phyloP scores from a whole-genome alignment of 2,888 invertebrate species.

The Lepidonotus clava region DNA sequence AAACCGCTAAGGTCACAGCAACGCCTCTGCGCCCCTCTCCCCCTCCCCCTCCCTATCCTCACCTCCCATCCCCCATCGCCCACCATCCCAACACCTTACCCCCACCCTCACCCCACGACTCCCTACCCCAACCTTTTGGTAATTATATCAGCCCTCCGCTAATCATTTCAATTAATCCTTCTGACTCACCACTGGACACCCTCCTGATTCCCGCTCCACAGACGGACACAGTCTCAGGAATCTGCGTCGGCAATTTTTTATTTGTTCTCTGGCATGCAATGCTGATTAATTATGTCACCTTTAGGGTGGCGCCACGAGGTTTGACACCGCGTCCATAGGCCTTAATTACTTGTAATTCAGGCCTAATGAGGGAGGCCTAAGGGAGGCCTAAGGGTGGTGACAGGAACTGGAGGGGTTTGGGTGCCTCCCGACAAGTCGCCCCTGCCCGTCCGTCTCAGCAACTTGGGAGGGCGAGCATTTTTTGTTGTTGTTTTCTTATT shows the following conservation, averaged over 20 bases:
- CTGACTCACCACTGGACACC: slow-evolving; percentile 37
- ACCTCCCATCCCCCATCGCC: not conserved
- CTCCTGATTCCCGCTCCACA: slow-evolving; percentile 14
- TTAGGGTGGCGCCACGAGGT: not conserved
- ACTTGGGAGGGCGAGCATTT: too few relatives aligned
- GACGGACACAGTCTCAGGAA: not conserved
- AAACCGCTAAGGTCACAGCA: too few relatives aligned
- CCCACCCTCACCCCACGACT: not conserved
- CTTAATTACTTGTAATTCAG: slow-evolving; percentile 34
- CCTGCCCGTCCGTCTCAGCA: too few relatives aligned
- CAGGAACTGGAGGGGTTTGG: too few relatives aligned
- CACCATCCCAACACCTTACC: not conserved
- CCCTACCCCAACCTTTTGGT: not conserved
- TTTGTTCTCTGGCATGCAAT: slow-evolving; percentile 44
- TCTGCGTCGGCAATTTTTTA: not conserved
- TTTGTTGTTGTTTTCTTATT: too few relatives aligned
- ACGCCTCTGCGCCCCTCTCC: too few relatives aligned
- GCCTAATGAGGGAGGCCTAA: slow-evolving; percentile 17
- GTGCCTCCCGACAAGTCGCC: too few relatives aligned
- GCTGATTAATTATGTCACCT: slow-evolving; percentile 50
- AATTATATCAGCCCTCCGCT: slow-evolving; percentile 41
- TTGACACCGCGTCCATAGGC: slow-evolving; percentile 36
- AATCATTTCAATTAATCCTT: slow-evolving; percentile 48
- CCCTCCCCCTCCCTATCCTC: too few relatives aligned
- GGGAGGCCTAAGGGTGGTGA: slow-evolving; percentile 9